These are phyloP conservation scores for Dynastes hyllus DNA, from an alignment of 2,888 invertebrate genomes.

Conservation along the genomic window DNA sequence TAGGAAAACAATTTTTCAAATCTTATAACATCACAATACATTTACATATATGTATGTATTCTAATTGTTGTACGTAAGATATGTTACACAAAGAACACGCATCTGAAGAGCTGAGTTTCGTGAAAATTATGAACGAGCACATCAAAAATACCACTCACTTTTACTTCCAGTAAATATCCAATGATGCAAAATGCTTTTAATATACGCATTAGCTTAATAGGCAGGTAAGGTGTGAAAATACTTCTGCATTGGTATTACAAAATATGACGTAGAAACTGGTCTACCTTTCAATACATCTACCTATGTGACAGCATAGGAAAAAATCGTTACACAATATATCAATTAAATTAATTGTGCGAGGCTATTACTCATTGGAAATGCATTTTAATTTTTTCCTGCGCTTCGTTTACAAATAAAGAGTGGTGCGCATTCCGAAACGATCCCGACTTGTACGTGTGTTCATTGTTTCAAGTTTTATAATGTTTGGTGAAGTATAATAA, in stretches of 20 bases:
- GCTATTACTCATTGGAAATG: slow-evolving; percentile 44
- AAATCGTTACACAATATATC: slow-evolving; percentile 44
- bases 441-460: slow-evolving; percentile 34
- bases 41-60: too few species aligned
- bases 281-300: slow-evolving; percentile 27
- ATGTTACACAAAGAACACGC: too few species aligned
- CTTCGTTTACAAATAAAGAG: slow-evolving; percentile 43
- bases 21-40: too few species aligned
- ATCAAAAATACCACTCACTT: too few species aligned
- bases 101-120: too few species aligned
- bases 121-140: too few species aligned
- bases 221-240: slow-evolving; percentile 26
- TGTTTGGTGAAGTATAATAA: slow-evolving; percentile 34
- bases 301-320: slow-evolving; percentile 24
- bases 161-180: too few species aligned
- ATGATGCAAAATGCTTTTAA: too few species aligned
- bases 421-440: slow-evolving; percentile 27
- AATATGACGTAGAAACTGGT: slow-evolving; percentile 28
- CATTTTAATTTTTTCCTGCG: slow-evolving; percentile 37
- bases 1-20: too few species aligned
- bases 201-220: background rate
- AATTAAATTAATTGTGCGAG: slow-evolving; percentile 34
- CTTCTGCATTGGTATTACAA: slow-evolving; percentile 7
- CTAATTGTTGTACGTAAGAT: too few species aligned
- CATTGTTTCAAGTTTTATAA: slow-evolving; percentile 38